phyloP scores from a whole-genome alignment of 1,140 invertebrate genomes.

The Meloidogyne exigua region DNA sequence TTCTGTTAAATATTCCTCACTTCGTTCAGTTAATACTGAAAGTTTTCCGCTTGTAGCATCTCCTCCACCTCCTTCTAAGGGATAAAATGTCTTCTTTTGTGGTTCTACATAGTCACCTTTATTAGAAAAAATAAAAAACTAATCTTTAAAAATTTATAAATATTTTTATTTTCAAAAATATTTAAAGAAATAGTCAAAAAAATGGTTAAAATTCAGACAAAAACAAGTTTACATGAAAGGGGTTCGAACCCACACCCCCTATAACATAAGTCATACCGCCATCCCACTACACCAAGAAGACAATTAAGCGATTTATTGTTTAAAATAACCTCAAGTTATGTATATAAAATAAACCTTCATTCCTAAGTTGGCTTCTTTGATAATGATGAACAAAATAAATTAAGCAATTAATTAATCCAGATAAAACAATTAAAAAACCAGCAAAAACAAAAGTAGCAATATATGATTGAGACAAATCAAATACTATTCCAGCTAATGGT shows the following conservation, averaged over 20 bases:
- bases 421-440: constrained; percentile 52
- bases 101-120: constrained; percentile 43
- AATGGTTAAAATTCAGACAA: too few relatives aligned
- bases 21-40: constrained; percentile 60
- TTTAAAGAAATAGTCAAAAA: too few relatives aligned
- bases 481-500: constrained; percentile 68
- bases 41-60: constrained; percentile 58
- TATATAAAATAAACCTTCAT: constrained; percentile 53
- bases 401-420: constrained; percentile 55
- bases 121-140: constrained; percentile 16
- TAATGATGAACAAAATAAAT: constrained; percentile 49
- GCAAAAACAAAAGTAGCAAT: constrained; percentile 57
- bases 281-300: too few relatives aligned
- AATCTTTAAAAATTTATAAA: neutral
- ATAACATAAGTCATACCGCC: too few relatives aligned
- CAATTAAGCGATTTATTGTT: too few relatives aligned
- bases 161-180: neutral
- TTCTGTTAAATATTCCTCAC: constrained; percentile 62
- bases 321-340: too few relatives aligned
- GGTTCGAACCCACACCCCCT: too few relatives aligned
- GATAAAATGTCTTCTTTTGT: constrained; percentile 12
- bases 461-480: constrained; percentile 61
- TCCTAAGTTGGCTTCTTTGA: constrained; percentile 51
- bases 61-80: constrained; percentile 35
- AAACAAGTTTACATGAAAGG: too few relatives aligned